Conservation (phyloP, 2,797 vertebrate genomes). For the Monodelphis domestica region DNA sequence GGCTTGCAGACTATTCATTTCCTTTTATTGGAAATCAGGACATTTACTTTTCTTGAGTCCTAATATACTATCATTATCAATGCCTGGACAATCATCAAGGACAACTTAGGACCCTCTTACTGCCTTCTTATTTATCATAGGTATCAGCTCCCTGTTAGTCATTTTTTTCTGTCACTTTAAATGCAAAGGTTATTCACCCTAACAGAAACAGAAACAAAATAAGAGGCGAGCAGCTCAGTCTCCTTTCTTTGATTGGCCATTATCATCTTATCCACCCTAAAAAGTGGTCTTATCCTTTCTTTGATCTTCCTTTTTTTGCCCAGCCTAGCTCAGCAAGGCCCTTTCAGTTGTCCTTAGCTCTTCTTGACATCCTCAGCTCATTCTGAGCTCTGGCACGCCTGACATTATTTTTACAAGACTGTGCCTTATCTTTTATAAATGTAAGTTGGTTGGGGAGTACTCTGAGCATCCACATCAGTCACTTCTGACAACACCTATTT, state of each 20-base stretch:
- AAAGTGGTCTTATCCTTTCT: neutral
- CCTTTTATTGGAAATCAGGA: neutral
- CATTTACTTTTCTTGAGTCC: neutral
- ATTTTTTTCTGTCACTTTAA: neutral
- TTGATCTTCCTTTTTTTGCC: neutral
- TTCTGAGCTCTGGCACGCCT: neutral
- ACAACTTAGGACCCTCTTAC: neutral
- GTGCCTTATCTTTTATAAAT: neutral
- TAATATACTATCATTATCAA: neutral
- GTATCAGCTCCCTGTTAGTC: neutral
- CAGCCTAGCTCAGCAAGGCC: neutral
- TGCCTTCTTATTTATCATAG: neutral
- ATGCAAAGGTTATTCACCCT: neutral
- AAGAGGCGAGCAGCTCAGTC: neutral
- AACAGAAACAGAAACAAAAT: neutral
- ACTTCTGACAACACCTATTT: neutral
- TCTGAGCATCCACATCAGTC: slow-evolving; percentile 2
- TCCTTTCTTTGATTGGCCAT: neutral
- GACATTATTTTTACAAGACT: neutral
- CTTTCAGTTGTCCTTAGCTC: neutral
- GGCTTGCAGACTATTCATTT: neutral
- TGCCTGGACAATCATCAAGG: neutral
- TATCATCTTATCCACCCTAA: neutral
- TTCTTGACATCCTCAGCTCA: neutral
- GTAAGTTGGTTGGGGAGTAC: neutral